These are phyloP conservation scores for Paramormyrops kingsleyae DNA, from an alignment of 2,113 vertebrate species.

Conservation along the genomic window DNA sequence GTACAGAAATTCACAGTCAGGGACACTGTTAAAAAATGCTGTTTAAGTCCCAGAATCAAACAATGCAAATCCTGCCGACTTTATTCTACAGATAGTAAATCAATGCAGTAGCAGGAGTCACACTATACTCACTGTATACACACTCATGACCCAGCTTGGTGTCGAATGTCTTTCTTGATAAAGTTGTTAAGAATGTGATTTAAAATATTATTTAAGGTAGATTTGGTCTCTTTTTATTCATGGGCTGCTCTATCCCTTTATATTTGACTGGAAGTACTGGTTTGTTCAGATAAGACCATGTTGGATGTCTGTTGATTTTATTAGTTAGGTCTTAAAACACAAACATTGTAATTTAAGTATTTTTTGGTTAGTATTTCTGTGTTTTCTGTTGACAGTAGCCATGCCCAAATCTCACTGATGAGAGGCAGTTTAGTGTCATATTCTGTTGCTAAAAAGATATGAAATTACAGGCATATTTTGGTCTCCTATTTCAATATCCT, in stretches of 20 bases:
- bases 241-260: background rate
- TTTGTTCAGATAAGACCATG: background rate
- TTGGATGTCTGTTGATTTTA: background rate
- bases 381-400: background rate
- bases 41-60: background rate
- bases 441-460: background rate
- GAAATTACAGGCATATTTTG: background rate
- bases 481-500: background rate
- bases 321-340: background rate
- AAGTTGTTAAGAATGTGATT: background rate
- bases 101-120: background rate
- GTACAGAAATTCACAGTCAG: background rate
- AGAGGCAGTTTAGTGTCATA: background rate
- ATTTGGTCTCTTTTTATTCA: background rate
- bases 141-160: background rate
- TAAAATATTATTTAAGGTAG: background rate
- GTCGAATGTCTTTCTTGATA: background rate
- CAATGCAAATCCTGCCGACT: background rate
- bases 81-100: background rate
- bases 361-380: background rate
- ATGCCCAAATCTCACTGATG: background rate
- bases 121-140: background rate
- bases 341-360: background rate
- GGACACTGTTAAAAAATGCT: background rate
- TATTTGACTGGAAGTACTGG: background rate